Base-by-base conservation (phyloP, 2,113 vertebrate species). In the Dicentrarchus labrax region DNA sequence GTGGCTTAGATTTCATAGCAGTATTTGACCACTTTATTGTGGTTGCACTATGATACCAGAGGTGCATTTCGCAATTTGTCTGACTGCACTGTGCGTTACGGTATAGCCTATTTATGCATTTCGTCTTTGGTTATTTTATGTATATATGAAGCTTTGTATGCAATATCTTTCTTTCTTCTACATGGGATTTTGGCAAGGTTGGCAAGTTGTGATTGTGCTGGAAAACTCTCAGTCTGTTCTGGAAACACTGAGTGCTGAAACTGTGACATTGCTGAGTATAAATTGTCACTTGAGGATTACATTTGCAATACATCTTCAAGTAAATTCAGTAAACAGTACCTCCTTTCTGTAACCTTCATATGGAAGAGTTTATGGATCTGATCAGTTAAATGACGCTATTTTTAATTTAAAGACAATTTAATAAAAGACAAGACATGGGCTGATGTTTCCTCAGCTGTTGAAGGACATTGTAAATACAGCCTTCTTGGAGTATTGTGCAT, bases 381-480 rank as follows among this genome's bases (percentile, higher is more conserved):
- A 48, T 19, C 30, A 30, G 30, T 30, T 30, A 30, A 30, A 8
- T 41, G 13, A 30, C 16, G 16, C 3, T 57, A 43, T 16, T 13
- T 11, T 24, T 6, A 21, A 48, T 13, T 21, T 30, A 57, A 57
- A 41, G 30, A 2, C 12, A 4, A 47, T 47, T 47, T 47, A 4
- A 13, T 12, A 47, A 41, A 51, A 60, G 2, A 50, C 8, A 17
- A 57, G 41, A 47, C 17, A 8, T 11, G 30, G n/a, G 53, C 15
- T 12, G 41, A 47, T 66, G 62, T 2, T 36, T 62, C 62, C 50
- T 64, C 57, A 41, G 73, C 75, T 76, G 66, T 0, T 61, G 59
- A 51, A 77, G 68, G 60, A 53, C 68, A 13, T 16, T 43, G 10
- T 78, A 48, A 61, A 73, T 72, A 24, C 71, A 69, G 70, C 45